Evolutionary conservation across 2,797 vertebrate species (phyloP).

Genomic region (Alectoris magna): DNA sequence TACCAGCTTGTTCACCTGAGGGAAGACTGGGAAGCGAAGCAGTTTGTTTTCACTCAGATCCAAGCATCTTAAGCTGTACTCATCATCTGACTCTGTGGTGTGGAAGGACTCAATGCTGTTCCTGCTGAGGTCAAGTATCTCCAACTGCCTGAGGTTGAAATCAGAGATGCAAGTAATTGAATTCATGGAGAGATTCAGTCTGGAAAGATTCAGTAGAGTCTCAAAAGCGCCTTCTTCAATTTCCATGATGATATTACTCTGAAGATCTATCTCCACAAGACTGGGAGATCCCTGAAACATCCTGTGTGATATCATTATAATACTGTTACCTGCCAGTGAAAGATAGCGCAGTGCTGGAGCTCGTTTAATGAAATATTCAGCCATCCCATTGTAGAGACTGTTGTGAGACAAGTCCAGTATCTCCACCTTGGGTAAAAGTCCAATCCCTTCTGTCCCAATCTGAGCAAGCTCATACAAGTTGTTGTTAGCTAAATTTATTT

Average conservation of each 20-base stretch:
- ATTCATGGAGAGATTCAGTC: conserved; percentile 93
- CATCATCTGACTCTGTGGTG: conserved; percentile 53
- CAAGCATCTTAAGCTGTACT: conserved; percentile 82
- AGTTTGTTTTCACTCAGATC: conserved; percentile 95
- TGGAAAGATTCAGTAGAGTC: conserved; percentile 80
- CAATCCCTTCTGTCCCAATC: conserved; percentile 77
- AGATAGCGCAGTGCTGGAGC: conserved; percentile 85
- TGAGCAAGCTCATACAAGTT: conserved; percentile 81
- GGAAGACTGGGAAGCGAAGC: conserved; percentile 86
- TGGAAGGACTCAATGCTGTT: conserved; percentile 94
- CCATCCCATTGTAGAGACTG: conserved; percentile 89
- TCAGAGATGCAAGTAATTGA: conserved; percentile 94
- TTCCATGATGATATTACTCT: conserved; percentile 94
- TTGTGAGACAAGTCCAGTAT: conserved; percentile 91
- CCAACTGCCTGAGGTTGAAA: conserved; percentile 89
- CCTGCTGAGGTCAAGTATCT: conserved; percentile 89
- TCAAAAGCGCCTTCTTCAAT: conserved; percentile 95
- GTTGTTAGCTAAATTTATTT: conserved; percentile 90
- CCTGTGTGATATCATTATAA: conserved; percentile 84
- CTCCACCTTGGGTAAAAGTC: conserved; percentile 81
- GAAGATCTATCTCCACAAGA: conserved; percentile 86
- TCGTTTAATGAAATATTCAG: conserved; percentile 84
- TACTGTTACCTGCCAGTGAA: conserved; percentile 91
- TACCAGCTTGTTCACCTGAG: conserved; percentile 81
- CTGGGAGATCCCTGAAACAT: conserved; percentile 82